Evolutionary conservation across 2,888 invertebrate genomes (phyloP), one percentile per base, ranked within the genome.

Genomic region (Athetis lepigone): DNA sequence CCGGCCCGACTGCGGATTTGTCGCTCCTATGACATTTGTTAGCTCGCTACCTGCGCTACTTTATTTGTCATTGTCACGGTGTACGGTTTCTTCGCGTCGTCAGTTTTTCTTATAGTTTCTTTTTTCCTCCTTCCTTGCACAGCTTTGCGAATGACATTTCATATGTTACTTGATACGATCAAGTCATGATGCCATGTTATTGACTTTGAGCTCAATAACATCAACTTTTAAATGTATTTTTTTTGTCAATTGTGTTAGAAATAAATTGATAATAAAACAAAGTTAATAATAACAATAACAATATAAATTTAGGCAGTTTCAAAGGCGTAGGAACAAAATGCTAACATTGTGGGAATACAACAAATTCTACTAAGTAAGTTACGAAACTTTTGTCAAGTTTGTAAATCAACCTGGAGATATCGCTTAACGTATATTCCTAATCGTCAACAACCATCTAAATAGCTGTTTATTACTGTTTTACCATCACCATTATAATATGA

Each of bases 21-120:
- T 85, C 83, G 77, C 83, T 81, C 78, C 79, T 85, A 88, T 90
- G 90, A 91, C 90, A 88, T 88, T 89, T 84, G 87, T 88, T 89
- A 90, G 89, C 85, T 54, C 61, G 61, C 62, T 77, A 85, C 84
- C 83, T 79, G 82, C 79, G 82, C 77, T 66, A 84, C 79, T 72
- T 74, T 79, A 87, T 90, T 86, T 87, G 81, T 91, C 91, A 90
- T 82, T 88, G 91, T 90, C 90, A 79, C 70, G 39, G 46, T 52
- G 70, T 71, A 76, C 69, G 75, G 61, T 75, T 76, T 80, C 77
- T 73, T 75, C 69, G 72, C 78, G 63, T 61, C 75, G 77, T 71
- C 81, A 57, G 59, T 68, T 70, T 75, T 74, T 67, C 47, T 65
- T 64, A 42, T 50, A 45, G 62, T 70, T 60, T 51, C 47, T 61